Base-by-base conservation (phyloP, 2,888 invertebrate species). In the Carterocephalus palaemon region DNA sequence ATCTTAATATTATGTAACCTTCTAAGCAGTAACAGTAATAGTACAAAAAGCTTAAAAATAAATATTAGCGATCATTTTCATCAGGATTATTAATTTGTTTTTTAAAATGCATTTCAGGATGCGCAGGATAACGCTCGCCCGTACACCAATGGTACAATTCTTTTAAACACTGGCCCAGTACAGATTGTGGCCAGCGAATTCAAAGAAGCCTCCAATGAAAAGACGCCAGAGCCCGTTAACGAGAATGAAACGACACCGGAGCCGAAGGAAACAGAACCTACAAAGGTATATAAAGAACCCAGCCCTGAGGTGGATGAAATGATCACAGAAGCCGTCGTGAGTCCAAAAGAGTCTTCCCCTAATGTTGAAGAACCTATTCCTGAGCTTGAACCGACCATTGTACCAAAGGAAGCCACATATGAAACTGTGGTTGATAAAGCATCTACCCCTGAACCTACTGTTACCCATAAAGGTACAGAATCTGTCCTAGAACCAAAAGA, bases 131-230 rank as follows among this genome's bases (percentile, higher is more conserved):
- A 72, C 40, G 61, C 80, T 68, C 84, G 80, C 56, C 79, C 84
- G 0, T 80, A 81, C 56, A 83, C 84, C 3, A 87, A 87, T 51
- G 87, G 87, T 26, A 80, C 78, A 47, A 66, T 86, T 13, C 54
- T 79, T 23, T 72, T 74, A 46, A 76, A 76, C 48, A 74, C 70
- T 53, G 78, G 81, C 20, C 82, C 83, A 24, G 79, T 83, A 34
- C 82, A 78, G 48, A 85, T 82, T 47, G 75, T 81, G 46, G 68
- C 79, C 43, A 81, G 75, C 51, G 84, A 84, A 59, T 82, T 80
- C 51, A 62, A 60, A 16, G 78, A 80, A 46, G 23, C 36, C 15
- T 32, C 56, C 12, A 52, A 68, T n/a, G 76, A 71, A 48, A 74
- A 75, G 22, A 64, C 41, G 33, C 55, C 64, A 12, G 73, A 70